These are phyloP conservation scores for Hydropsyche betteni DNA, from an alignment of 2,888 invertebrate genomes.

Conservation along the genomic window DNA sequence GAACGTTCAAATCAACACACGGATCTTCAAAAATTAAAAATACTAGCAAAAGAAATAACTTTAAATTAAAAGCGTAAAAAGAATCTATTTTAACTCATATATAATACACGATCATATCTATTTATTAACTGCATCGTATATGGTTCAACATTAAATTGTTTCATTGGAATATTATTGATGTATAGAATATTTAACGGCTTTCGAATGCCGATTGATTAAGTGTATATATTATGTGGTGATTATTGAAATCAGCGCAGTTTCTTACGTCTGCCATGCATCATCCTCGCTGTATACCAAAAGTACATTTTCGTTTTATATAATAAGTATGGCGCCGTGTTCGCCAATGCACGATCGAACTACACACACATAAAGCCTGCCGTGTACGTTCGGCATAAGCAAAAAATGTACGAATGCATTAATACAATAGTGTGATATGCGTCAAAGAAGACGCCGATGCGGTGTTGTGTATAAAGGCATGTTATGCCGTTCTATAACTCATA, in stretches of 20 bases:
- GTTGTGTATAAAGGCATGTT: slow-evolving; percentile 45
- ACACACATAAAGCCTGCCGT: slow-evolving; percentile 34
- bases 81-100: too few relatives aligned
- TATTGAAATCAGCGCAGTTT: slow-evolving; percentile 11
- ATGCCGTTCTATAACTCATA: slow-evolving; percentile 47
- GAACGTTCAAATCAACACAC: too few relatives aligned
- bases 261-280: slow-evolving; percentile 26
- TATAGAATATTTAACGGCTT: too few relatives aligned
- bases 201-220: too few relatives aligned
- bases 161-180: too few relatives aligned
- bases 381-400: slow-evolving; percentile 37
- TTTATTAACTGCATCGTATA: too few relatives aligned
- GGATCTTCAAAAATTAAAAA: too few relatives aligned
- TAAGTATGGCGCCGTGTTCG: slow-evolving; percentile 17
- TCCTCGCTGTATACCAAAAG: background rate
- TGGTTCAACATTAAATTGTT: too few relatives aligned
- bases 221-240: background rate
- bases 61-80: too few relatives aligned
- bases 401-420: slow-evolving; percentile 46
- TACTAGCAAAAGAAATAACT: too few relatives aligned
- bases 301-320: background rate
- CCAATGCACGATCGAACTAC: slow-evolving; percentile 37
- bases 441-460: slow-evolving; percentile 50
- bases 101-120: too few relatives aligned
- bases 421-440: slow-evolving; percentile 48